phyloP scores from a whole-genome alignment of 2,113 vertebrate species.

The Probosciger aterrimus region DNA sequence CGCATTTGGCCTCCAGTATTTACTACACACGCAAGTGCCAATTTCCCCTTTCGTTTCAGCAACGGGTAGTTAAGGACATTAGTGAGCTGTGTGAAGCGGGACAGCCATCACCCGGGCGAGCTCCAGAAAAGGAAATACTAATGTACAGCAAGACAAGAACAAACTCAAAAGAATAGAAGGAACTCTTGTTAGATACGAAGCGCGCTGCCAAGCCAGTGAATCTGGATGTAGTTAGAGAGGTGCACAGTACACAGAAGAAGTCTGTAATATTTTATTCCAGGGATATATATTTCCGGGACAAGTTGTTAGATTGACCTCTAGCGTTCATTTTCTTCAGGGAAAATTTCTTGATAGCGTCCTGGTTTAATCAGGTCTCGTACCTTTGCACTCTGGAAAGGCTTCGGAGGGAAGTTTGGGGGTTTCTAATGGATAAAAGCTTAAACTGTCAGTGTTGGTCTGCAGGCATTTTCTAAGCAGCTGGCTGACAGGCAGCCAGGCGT shows the following conservation, averaged over 20 bases:
- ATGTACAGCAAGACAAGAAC: constrained; percentile 22
- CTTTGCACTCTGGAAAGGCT: background rate
- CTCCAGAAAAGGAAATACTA: constrained; percentile 15
- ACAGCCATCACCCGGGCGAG: background rate
- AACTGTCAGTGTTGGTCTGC: background rate
- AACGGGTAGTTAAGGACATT: background rate
- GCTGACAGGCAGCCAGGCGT: constrained; percentile 9
- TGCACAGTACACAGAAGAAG: background rate
- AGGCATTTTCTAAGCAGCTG: background rate
- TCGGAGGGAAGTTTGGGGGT: background rate
- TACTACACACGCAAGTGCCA: background rate
- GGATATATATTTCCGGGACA: constrained; percentile 35
- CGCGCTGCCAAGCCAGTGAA: background rate
- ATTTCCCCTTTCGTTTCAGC: background rate
- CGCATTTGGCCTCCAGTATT: background rate
- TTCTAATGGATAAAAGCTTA: background rate
- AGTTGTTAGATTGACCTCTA: constrained; percentile 59
- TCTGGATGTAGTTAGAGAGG: constrained; percentile 54
- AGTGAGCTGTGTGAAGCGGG: background rate
- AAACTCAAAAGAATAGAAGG: constrained; percentile 2
- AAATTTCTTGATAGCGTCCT: background rate
- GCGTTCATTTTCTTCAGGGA: constrained; percentile 36
- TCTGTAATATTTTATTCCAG: constrained; percentile 37
- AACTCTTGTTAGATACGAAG: background rate
- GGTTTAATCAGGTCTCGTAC: background rate